Percentiles rank a stretch among this genome's conserved stretches.
Conservation (phyloP, 2,888 invertebrate genomes). For the Anarsia innoxiella region DNA sequence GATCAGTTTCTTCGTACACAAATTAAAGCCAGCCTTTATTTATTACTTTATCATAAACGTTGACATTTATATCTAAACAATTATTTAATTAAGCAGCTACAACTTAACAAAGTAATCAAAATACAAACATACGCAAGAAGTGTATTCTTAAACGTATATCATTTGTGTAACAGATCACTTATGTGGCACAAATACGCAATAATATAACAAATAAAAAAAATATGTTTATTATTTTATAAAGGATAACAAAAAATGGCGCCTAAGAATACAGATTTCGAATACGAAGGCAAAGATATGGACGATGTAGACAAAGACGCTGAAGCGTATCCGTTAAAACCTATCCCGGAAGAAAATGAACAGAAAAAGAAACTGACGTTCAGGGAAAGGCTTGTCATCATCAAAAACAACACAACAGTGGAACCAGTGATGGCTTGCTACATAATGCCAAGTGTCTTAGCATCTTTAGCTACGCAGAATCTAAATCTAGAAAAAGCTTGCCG, state of each 20-base stretch:
- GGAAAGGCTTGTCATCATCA: slow-evolving; percentile 50
- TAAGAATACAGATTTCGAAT: slow-evolving; percentile 13
- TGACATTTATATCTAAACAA: slow-evolving; percentile 14
- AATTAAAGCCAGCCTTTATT: neutral
- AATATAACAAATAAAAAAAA: neutral
- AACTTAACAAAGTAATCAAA: slow-evolving; percentile 20
- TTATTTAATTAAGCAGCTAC: slow-evolving; percentile 13
- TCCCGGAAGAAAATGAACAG: slow-evolving; percentile 20
- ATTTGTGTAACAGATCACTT: neutral
- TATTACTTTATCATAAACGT: slow-evolving; percentile 6
- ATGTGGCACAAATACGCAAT: neutral
- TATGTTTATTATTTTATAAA: neutral
- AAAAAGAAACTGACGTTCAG: slow-evolving; percentile 34
- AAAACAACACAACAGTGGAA: slow-evolving; percentile 80
- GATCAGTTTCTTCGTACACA: neutral
- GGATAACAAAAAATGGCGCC: neutral
- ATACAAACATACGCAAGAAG: slow-evolving; percentile 24
- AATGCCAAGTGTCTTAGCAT: slow-evolving; percentile 78
- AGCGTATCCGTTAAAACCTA: slow-evolving; percentile 38
- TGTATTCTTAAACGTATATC: slow-evolving; percentile 22
- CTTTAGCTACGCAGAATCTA: slow-evolving; percentile 86
- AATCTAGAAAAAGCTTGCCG: slow-evolving; percentile 83
- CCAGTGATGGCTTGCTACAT: slow-evolving; percentile 83
- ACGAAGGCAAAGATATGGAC: slow-evolving; percentile 19
- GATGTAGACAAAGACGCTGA: slow-evolving; percentile 34